Evolutionary conservation across 2,797 vertebrate species (phyloP).

Genomic region (Acanthiza pusilla): DNA sequence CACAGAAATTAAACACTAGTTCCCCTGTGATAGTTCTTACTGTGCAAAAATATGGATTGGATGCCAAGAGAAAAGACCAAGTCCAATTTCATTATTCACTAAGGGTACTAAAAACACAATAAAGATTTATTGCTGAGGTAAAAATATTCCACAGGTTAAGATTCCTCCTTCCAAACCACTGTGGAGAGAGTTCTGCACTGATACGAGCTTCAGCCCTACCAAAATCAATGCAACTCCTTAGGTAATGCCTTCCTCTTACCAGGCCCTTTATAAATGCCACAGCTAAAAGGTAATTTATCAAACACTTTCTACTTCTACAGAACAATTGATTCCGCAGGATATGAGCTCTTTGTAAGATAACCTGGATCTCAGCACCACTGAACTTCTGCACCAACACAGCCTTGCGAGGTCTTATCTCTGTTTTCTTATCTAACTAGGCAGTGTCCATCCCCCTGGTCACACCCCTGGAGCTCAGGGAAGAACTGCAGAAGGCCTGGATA

Average conservation of each 20-base stretch:
- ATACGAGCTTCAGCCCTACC: background rate
- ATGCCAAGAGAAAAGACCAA: background rate
- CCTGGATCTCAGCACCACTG: background rate
- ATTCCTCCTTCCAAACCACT: background rate
- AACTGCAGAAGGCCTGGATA: background rate
- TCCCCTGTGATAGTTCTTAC: background rate
- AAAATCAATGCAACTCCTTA: background rate
- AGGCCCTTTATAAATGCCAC: background rate
- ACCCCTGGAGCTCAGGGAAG: background rate
- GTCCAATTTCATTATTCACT: background rate
- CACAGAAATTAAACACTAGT: background rate
- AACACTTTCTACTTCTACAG: background rate
- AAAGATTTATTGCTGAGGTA: background rate
- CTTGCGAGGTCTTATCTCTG: background rate
- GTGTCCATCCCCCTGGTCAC: no score
- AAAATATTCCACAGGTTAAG: background rate
- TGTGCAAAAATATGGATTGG: background rate
- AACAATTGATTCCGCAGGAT: background rate
- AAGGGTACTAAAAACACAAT: background rate
- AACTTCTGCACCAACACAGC: background rate
- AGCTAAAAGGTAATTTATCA: background rate
- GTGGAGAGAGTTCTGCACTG: background rate
- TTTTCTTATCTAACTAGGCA: background rate
- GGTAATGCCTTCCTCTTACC: background rate
- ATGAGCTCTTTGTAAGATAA: background rate